A percentile compares a stretch with the other conserved stretches of the same genome.
Conservation (phyloP, 1,140 invertebrate genomes). For the Drosophila lacertosa region DNA sequence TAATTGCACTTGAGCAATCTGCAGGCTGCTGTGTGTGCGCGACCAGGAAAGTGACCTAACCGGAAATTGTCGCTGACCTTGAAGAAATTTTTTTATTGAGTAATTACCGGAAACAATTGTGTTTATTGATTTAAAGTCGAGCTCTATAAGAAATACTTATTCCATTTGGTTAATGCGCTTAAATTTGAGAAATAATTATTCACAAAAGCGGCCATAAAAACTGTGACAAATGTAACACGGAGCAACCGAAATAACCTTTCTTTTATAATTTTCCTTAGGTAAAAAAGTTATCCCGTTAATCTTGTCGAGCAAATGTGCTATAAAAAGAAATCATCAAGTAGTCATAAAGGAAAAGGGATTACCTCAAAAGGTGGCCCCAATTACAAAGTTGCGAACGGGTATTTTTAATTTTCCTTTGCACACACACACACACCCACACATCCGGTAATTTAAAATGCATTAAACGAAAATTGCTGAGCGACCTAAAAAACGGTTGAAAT, state of each 20-base stretch:
- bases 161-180: neutral
- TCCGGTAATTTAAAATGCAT: conserved; percentile 39
- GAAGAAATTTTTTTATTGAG: neutral
- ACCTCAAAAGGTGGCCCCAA: conserved; percentile 16
- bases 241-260: conserved; percentile 23
- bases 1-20: conserved; percentile 7
- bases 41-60: neutral
- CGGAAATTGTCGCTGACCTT: neutral
- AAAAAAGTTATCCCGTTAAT: conserved; percentile 34
- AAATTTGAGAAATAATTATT: no score
- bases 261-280: conserved; percentile 20
- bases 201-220: neutral
- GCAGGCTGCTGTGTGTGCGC: neutral
- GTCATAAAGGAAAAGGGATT: conserved; percentile 27
- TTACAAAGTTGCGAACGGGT: conserved; percentile 24
- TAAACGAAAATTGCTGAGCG: conserved; percentile 38
- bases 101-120: neutral
- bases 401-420: conserved; percentile 39
- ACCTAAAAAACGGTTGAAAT: conserved; percentile 11
- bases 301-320: conserved; percentile 20
- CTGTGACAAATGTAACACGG: neutral
- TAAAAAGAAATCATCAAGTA: conserved; percentile 18
- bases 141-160: neutral
- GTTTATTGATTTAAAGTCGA: neutral
- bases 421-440: conserved; percentile 2